These are phyloP conservation scores for Adela reaumurella DNA, from an alignment of 2,888 invertebrate species.

Conservation along the genomic window DNA sequence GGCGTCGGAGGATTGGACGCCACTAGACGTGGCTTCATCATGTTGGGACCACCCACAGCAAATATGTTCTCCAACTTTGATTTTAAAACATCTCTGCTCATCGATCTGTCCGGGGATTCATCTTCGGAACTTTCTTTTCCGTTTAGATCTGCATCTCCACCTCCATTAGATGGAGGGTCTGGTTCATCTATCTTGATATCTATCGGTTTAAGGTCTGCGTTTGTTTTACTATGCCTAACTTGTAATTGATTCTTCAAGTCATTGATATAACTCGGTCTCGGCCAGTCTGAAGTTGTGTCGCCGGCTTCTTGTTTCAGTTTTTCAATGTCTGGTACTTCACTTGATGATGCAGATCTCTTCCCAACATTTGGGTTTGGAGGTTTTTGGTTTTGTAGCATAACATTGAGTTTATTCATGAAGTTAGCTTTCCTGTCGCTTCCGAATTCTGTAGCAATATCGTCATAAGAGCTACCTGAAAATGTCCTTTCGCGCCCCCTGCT, in stretches of 20 bases:
- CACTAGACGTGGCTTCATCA: conserved; percentile 29
- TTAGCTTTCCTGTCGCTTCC: conserved; percentile 33
- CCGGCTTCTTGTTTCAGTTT: not conserved
- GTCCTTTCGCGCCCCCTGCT: conserved; percentile 25
- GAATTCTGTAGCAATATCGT: conserved; percentile 28
- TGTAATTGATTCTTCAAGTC: conserved; percentile 38
- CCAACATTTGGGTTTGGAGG: not conserved
- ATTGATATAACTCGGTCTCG: conserved; percentile 25
- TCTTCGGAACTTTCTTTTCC: conserved; percentile 14
- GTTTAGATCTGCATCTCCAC: conserved; percentile 16
- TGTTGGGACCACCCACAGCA: conserved; percentile 25
- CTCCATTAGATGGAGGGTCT: conserved; percentile 23
- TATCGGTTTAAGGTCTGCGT: not conserved
- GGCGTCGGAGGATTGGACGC: conserved; percentile 38
- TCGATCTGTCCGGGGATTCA: conserved; percentile 23
- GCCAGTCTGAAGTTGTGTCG: conserved; percentile 11
- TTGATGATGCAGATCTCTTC: not conserved
- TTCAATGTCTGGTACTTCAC: not conserved
- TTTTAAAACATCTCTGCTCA: conserved; percentile 38
- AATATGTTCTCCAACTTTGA: conserved; percentile 40
- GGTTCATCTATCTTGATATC: conserved; percentile 13
- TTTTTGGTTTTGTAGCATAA: conserved; percentile 36
- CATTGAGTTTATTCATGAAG: conserved; percentile 42
- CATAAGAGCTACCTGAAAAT: conserved; percentile 24
- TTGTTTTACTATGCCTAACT: conserved; percentile 12